phyloP scores from a whole-genome alignment of 1,140 invertebrate species.

The Rhyzopertha dominica region DNA sequence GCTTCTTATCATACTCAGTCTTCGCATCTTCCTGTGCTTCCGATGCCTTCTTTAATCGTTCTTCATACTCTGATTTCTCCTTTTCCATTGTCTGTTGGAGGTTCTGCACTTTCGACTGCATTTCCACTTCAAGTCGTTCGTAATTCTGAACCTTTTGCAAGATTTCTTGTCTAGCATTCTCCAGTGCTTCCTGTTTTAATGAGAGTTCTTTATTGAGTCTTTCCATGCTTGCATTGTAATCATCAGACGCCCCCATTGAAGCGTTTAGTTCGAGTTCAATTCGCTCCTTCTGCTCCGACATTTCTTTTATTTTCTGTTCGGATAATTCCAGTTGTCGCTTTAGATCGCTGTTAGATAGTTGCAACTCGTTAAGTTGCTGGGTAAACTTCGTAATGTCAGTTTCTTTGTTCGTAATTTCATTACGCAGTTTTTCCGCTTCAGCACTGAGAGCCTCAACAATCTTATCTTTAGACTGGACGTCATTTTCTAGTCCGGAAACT shows the following conservation, averaged over 20 bases:
- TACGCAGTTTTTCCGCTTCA: slow-evolving; percentile 15
- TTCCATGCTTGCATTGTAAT: slow-evolving; percentile 29
- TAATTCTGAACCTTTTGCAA: slow-evolving; percentile 13
- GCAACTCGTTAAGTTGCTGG: slow-evolving; percentile 4
- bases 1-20: no score
- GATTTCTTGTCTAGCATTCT: slow-evolving; percentile 19
- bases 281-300: slow-evolving; percentile 48
- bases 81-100: neutral
- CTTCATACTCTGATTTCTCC: slow-evolving; percentile 5
- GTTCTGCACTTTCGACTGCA: slow-evolving; percentile 13
- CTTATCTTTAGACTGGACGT: slow-evolving; percentile 13
- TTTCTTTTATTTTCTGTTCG: slow-evolving; percentile 45
- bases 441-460: no score
- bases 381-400: neutral
- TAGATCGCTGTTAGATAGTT: slow-evolving; percentile 41
- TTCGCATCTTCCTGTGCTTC: slow-evolving; percentile 15
- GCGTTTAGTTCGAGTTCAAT: slow-evolving; percentile 46
- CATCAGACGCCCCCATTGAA: slow-evolving; percentile 24
- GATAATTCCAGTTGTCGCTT: slow-evolving; percentile 42
- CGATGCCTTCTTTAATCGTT: neutral
- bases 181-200: slow-evolving; percentile 26
- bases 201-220: slow-evolving; percentile 27
- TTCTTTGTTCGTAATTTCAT: slow-evolving; percentile 10
- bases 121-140: slow-evolving; percentile 1
- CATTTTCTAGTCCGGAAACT: slow-evolving; percentile 16